Percentiles rank a stretch among this genome's conserved stretches.
Conservation (phyloP, 2,797 vertebrate species). For the Hemibagrus guttatus region DNA sequence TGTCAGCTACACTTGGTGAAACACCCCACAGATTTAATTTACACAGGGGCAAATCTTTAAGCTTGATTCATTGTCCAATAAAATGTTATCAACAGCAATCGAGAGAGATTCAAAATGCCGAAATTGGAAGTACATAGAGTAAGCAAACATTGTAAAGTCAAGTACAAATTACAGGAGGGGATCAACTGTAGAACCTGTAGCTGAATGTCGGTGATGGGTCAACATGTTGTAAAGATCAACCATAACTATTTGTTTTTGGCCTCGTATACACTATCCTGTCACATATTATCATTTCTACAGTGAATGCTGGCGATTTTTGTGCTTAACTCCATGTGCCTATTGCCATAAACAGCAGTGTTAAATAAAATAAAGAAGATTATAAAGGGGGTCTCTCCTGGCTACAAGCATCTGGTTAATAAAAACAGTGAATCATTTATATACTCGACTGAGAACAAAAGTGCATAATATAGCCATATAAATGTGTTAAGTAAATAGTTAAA, state of each 20-base stretch:
- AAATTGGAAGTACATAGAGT: too few relatives aligned
- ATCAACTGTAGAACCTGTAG: background rate
- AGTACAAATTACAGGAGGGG: background rate
- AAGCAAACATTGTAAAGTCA: background rate
- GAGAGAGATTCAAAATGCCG: background rate
- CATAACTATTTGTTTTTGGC: background rate
- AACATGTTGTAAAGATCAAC: background rate
- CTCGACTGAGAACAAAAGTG: too few relatives aligned
- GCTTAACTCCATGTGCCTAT: background rate
- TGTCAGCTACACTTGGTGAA: background rate
- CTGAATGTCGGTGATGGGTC: background rate
- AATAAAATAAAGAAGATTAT: background rate
- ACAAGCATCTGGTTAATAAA: background rate
- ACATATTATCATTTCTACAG: background rate
- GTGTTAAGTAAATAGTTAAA: too few relatives aligned
- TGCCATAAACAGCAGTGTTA: background rate
- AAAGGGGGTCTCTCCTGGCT: background rate
- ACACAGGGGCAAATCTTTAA: background rate
- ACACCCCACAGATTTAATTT: background rate
- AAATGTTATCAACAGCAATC: background rate
- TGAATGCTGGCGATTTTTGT: background rate
- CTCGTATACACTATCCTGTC: background rate
- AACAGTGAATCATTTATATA: background rate
- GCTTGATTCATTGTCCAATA: background rate
- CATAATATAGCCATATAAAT: too few relatives aligned